Base-by-base conservation (phyloP, 1,140 invertebrate species). In the Seison nebaliae region DNA sequence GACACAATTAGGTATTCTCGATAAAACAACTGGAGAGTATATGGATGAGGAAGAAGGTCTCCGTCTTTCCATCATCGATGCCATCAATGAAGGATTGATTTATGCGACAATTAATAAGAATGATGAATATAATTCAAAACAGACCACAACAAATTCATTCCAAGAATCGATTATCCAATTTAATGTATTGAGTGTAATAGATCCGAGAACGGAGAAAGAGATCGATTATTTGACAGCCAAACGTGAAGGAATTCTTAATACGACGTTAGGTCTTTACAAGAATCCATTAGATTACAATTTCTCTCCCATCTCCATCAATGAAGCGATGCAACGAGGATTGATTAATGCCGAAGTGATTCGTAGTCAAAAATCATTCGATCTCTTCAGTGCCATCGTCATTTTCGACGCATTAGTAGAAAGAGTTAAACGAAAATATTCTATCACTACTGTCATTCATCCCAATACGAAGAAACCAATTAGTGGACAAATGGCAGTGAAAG, bases 31-130 rank as follows among this genome's bases (percentile, higher is more conserved):
- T 11, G 39, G 39, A 9, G 20, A 3, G 14, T 42, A 42, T 22
- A 29, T 22, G 19, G 39, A 42, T 30, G 29, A 35, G 11, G 30
- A 30, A 21, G 36, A 24, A 12, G 21, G 22, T 20, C 28, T 42
- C 12, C 28, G 23, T 5, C 36, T 35, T 12, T 33, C 35, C 15
- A 19, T 42, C 4, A 28, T 23, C 15, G 39, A 42, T 7, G 39
- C 39, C 7, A 42, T 42, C 4, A 42, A 42, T 20, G 39, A 42
- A 18, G 39, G 39, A 12, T 31, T 35, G 21, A 28, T 42, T 14
- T 42, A 28, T 26, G 39, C 39, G 6, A 42, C 39, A 0, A 31
- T 42, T 2, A 36, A 23, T 17, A 34, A 42, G 15, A 23, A 42
- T 22, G 33, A 35, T 22, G 28, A 31, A 21, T 20, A 32, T 12